Evolutionary conservation across 2,113 vertebrate genomes (phyloP).

Genomic region (Phoenicopterus ruber): DNA sequence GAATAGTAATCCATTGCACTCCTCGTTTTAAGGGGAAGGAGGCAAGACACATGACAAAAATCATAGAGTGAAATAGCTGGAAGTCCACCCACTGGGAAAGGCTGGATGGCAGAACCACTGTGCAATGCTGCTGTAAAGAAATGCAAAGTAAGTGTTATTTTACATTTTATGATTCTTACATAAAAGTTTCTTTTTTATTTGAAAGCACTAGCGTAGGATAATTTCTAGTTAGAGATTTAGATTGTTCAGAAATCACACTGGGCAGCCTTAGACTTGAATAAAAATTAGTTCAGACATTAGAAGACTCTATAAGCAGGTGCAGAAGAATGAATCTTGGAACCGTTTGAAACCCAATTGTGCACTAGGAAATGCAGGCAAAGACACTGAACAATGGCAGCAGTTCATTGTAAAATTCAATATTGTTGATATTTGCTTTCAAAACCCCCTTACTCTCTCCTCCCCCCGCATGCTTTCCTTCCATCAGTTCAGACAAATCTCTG

Average conservation of each 20-base stretch:
- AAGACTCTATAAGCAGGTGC: not conserved
- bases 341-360: not conserved
- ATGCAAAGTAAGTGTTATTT: conserved; percentile 69
- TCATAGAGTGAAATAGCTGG: conserved; percentile 66
- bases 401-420: not conserved
- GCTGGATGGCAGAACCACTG: conserved; percentile 72
- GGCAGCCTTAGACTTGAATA: not conserved
- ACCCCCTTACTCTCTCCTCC: not conserved
- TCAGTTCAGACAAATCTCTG: not conserved
- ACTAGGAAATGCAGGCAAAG: not conserved
- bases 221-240: not conserved
- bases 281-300: not conserved
- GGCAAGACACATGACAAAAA: conserved; percentile 65
- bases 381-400: not conserved
- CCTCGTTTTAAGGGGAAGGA: conserved; percentile 65
- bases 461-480: not conserved
- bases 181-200: not conserved
- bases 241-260: not conserved
- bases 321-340: not conserved
- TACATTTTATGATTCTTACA: not conserved
- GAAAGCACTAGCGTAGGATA: not conserved
- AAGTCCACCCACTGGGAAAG: conserved; percentile 45
- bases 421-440: not conserved
- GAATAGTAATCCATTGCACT: conserved; percentile 35
- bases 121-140: conserved; percentile 69